Conservation (phyloP, 1,140 invertebrate species). For the Heliconius nattereri region DNA sequence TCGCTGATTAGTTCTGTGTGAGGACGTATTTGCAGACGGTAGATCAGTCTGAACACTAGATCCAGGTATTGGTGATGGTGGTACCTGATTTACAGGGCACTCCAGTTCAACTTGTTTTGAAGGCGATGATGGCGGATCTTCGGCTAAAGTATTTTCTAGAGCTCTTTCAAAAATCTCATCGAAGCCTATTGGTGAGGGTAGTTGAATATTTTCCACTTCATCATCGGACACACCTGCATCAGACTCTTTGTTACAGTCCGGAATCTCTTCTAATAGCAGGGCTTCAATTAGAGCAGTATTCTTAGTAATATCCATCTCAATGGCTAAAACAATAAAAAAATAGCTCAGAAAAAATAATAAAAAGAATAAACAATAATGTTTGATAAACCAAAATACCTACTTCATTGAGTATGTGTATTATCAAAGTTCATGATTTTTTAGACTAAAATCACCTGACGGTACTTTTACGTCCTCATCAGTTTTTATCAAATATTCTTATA, state of each 20-base stretch:
- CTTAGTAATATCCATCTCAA: slow-evolving; percentile 50
- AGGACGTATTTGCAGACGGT: slow-evolving; percentile 40
- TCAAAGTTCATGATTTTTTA: slow-evolving; percentile 46
- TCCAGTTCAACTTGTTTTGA: slow-evolving; percentile 47
- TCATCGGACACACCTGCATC: slow-evolving; percentile 51
- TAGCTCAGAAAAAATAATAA: slow-evolving; percentile 31
- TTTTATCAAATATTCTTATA: slow-evolving; percentile 51
- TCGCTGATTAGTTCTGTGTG: slow-evolving; percentile 43
- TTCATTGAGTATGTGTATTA: slow-evolving; percentile 48
- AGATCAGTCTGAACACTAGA: slow-evolving; percentile 44
- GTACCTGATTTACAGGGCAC: slow-evolving; percentile 25
- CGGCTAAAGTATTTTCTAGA: slow-evolving; percentile 46
- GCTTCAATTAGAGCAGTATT: slow-evolving; percentile 54
- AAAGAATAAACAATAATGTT: slow-evolving; percentile 36
- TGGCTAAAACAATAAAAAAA: slow-evolving; percentile 50
- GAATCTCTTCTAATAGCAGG: slow-evolving; percentile 50
- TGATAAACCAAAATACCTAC: slow-evolving; percentile 45
- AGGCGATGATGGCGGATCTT: slow-evolving; percentile 46
- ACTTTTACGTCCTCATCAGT: slow-evolving; percentile 49
- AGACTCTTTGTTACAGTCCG: slow-evolving; percentile 49
- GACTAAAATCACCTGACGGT: slow-evolving; percentile 48
- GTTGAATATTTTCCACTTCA: slow-evolving; percentile 52
- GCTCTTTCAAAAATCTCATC: slow-evolving; percentile 50
- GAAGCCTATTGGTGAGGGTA: slow-evolving; percentile 49
- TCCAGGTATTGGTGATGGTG: too few relatives aligned